Evolutionary conservation across 2,113 vertebrate genomes (phyloP).

Genomic region (Microcebus jonahi): DNA sequence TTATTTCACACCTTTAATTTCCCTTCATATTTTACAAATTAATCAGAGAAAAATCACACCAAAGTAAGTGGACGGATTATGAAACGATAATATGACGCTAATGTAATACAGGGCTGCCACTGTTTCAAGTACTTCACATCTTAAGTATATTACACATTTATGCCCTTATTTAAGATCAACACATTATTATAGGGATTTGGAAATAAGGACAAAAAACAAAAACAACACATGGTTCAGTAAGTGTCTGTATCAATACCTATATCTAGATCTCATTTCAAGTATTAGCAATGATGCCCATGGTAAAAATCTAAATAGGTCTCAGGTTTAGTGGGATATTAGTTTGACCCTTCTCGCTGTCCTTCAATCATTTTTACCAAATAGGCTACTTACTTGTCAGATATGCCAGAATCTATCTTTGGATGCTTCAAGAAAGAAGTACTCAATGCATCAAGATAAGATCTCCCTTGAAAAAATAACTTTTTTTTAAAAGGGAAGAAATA

Average conservation of each 20-base stretch:
- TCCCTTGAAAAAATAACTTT: not conserved
- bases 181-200: not conserved
- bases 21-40: constrained; percentile 21
- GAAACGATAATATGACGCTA: not conserved
- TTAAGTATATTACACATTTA: not conserved
- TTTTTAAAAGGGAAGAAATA: not conserved
- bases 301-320: not conserved
- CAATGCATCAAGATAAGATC: not conserved
- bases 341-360: not conserved
- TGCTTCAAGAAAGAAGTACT: not conserved
- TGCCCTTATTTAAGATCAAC: not conserved
- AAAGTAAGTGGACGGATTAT: constrained; percentile 2
- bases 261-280: constrained; percentile 4
- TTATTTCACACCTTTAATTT: constrained; percentile 33
- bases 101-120: not conserved
- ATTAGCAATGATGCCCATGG: not conserved
- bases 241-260: not conserved
- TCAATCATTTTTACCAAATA: not conserved
- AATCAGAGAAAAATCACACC: constrained; percentile 12
- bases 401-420: not conserved
- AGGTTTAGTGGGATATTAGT: not conserved
- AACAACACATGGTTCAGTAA: not conserved
- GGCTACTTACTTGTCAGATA: not conserved
- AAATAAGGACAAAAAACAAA: not conserved
- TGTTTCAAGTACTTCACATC: not conserved